Conservation (phyloP, 2,113 vertebrate species). For the Chitala chitala region DNA sequence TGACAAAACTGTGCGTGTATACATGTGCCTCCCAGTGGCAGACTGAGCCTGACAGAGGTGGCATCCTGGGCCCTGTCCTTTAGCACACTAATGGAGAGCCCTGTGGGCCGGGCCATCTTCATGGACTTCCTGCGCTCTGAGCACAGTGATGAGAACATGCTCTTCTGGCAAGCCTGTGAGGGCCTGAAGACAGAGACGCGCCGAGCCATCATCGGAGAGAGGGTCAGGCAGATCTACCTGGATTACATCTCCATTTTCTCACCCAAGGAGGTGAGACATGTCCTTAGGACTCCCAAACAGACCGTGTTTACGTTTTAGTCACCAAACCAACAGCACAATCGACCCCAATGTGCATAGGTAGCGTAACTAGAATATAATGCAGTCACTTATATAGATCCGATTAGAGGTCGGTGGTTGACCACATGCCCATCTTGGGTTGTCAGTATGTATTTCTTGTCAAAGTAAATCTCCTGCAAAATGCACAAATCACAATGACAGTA, state of each 20-base stretch:
- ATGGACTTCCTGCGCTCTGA: constrained; percentile 29
- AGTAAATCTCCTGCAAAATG: neutral
- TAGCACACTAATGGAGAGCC: constrained; percentile 13
- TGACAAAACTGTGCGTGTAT: neutral
- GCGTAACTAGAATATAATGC: no score
- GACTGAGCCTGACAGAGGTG: constrained; percentile 24
- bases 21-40: constrained; percentile 10
- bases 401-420: no score
- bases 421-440: no score
- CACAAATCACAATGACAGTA: neutral
- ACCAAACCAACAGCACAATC: neutral
- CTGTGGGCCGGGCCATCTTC: constrained; percentile 25
- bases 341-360: no score
- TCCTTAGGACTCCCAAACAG: neutral
- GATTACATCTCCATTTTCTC: constrained; percentile 37
- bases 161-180: constrained; percentile 38
- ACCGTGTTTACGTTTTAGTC: neutral
- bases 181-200: constrained; percentile 27
- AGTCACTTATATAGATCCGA: no score
- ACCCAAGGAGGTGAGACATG: constrained; percentile 29
- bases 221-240: constrained; percentile 30
- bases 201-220: constrained; percentile 13
- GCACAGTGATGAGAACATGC: constrained; percentile 39
- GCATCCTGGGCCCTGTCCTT: constrained; percentile 32
- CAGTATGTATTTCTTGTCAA: neutral